These are phyloP conservation scores for Clarias macrocephalus DNA, from an alignment of 2,113 vertebrate species.

Conservation along the genomic window DNA sequence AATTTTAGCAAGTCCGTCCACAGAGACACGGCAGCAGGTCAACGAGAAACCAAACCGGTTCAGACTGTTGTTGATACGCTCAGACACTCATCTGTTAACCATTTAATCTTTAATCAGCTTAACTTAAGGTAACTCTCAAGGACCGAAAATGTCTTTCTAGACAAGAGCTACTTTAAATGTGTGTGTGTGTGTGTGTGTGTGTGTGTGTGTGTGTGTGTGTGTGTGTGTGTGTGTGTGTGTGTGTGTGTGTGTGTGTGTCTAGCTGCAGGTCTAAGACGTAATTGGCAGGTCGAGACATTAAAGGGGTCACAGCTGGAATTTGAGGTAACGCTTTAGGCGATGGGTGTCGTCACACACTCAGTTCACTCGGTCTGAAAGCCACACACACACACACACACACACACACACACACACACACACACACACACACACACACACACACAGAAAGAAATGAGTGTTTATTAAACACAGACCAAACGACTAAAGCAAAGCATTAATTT, in stretches of 20 bases:
- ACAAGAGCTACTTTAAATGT: background rate
- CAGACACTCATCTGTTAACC: background rate
- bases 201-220: constrained; percentile 21
- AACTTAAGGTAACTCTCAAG: background rate
- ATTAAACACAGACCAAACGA: constrained; percentile 57
- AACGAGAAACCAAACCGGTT: background rate
- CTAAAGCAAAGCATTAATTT: constrained; percentile 29
- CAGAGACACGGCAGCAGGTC: background rate
- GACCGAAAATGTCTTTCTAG: background rate
- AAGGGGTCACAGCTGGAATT: constrained; percentile 73
- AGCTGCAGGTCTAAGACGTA: constrained; percentile 40
- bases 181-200: too few species aligned
- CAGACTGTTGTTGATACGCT: background rate
- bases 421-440: background rate
- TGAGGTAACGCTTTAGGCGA: constrained; percentile 77
- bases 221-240: constrained; percentile 17
- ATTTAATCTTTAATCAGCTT: background rate
- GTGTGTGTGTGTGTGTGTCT: background rate
- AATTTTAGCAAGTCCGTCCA: background rate
- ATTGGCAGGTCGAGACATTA: constrained; percentile 47
- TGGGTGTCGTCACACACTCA: constrained; percentile 76
- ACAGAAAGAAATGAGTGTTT: constrained; percentile 55
- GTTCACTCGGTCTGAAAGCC: constrained; percentile 64
- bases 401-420: constrained; percentile 47
- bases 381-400: constrained; percentile 55